A percentile compares a stretch with the other conserved stretches of the same genome.
Conservation (phyloP, 2,113 vertebrate species). For the Axis porcinus region DNA sequence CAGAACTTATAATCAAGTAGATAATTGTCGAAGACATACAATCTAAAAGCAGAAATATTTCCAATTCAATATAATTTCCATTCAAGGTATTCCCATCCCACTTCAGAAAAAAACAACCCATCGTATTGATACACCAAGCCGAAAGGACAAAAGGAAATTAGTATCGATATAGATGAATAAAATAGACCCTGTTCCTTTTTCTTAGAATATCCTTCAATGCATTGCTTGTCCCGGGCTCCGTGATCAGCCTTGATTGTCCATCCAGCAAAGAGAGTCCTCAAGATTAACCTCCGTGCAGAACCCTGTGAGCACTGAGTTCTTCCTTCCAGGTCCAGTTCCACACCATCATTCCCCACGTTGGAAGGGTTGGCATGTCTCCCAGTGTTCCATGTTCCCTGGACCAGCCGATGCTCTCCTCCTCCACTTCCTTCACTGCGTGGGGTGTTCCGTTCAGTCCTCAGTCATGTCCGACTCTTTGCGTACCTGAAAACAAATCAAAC, state of each 20-base stretch:
- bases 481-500: neutral
- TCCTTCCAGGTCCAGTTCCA: neutral
- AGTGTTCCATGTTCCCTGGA: too few relatives aligned
- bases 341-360: too few relatives aligned
- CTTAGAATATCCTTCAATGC: neutral
- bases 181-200: neutral
- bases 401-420: neutral
- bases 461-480: too few relatives aligned
- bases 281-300: neutral
- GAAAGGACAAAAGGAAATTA: neutral
- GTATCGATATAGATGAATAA: neutral
- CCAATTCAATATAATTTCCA: neutral
- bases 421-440: neutral
- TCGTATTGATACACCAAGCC: fast-evolving
- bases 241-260: neutral
- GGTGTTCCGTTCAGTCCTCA: neutral
- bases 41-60: neutral
- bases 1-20: neutral
- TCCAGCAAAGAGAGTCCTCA: neutral
- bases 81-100: neutral
- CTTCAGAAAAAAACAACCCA: fast-evolving
- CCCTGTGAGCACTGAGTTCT: neutral
- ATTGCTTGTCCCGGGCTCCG: neutral
- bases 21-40: neutral
- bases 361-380: neutral